Evolutionary conservation across 1,140 invertebrate species (phyloP), one percentile per base, ranked within the genome.

Genomic region (Anagrus nilaparvatae): DNA sequence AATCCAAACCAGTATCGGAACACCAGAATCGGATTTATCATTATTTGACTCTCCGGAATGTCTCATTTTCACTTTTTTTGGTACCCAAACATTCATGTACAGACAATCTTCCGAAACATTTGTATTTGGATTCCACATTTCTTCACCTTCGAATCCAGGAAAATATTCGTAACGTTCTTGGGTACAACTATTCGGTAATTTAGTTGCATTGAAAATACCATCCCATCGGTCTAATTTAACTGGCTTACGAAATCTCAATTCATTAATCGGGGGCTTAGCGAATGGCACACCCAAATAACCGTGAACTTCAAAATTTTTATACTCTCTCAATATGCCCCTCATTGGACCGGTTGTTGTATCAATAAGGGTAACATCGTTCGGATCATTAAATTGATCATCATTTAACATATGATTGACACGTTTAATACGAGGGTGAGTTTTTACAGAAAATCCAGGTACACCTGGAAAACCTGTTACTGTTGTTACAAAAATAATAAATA

Each of bases 81-180:
- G 89, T 16, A 88, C 87, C 87, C 87, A 94, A 31, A 96, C 75
- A 59, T 93, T 95, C 50, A 96, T 69, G 61, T 94, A 95, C 1
- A 96, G 69, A 59, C 91, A 96, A 61, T 96, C 91, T 70, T 96
- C 91, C 9, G 85, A 88, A 43, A 91, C 79, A 58, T 87, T 84
- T 1, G 88, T 92, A 52, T 91, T 92, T 1, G 88, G 86, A 65
- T 93, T 94, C 91, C 90, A 95, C 85, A 93, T 94, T 56, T 88
- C 84, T 52, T 90, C 87, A n/a, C 87, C 87, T 42, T 82, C 78
- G 62, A 91, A 90, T 1, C 84, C 87, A 0, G 84, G 84, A 50
- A 90, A 91, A 56, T 87, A 88, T 58, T 88, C 84, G 59, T 87
- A 89, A 40, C 81, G 73, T 59, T 89, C 86, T 61, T 89, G 85